Evolutionary conservation across 1,140 invertebrate genomes (phyloP).

Genomic region (Sitobion miscanthi): DNA sequence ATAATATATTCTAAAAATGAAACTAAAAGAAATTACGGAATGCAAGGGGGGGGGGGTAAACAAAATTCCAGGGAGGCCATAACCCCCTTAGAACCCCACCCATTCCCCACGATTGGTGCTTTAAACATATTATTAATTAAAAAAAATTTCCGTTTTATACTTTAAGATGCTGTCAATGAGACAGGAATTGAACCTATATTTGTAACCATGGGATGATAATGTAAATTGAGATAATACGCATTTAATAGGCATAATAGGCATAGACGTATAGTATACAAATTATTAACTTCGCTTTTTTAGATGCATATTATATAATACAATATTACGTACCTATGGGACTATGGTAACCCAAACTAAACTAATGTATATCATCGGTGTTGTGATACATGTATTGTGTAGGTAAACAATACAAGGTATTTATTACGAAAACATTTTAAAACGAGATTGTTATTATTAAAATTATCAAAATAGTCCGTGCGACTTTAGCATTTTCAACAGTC

Average conservation of each 20-base stretch:
- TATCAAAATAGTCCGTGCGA: background rate
- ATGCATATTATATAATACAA: background rate
- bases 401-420: background rate
- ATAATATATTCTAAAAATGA: too few species aligned
- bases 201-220: too few species aligned
- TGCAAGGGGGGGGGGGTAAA: too few species aligned
- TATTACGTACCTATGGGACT: background rate
- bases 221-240: background rate
- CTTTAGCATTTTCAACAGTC: background rate
- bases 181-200: background rate
- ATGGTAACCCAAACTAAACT: background rate
- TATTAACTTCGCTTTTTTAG: background rate
- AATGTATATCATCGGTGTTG: background rate
- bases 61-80: too few species aligned
- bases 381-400: background rate
- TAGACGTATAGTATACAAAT: background rate
- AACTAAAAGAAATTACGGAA: too few species aligned
- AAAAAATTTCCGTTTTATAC: background rate
- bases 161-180: background rate
- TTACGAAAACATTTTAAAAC: background rate
- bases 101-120: too few species aligned
- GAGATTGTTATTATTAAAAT: background rate
- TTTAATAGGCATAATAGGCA: too few species aligned
- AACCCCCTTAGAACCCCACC: too few species aligned
- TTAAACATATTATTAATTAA: background rate